Evolutionary conservation across 1,140 invertebrate species (phyloP), one percentile per base, ranked within the genome.

Genomic region (Akabosia matsudoensis): DNA sequence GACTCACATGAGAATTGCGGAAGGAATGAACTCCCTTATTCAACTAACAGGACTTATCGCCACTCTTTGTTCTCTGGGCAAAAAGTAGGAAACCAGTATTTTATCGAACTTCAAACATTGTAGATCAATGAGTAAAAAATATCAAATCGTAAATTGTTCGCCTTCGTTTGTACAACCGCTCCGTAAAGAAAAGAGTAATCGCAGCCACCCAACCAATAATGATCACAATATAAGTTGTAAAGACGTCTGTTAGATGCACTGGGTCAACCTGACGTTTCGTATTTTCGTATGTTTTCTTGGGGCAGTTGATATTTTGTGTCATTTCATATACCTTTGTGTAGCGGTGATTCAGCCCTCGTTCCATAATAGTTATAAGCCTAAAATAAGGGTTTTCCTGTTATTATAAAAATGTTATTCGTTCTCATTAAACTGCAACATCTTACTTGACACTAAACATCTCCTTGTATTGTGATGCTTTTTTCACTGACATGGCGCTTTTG

Each of bases 21-120:
- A 97, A 85, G 97, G 97, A 67, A 87, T 96, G 0, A 90, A 89
- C 64, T 92, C 94, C 24, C 86, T 97, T 61, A 85, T 99, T 70
- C 97, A 99, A 86, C 87, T 99, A 83, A 92, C 95, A 10, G 94
- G 92, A 67, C 85, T 98, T 67, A 85, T 98, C 73, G 93, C 94
- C 0, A 88, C 91, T 82, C 85, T 98, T 33, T 98, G 96, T 82
- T 79, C 70, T 45, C 7, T 72, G 2, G 28, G 83, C 70, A 83
- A 82, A 76, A 71, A 56, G 54, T 56, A 45, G 37, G 18, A n/a
- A n/a, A n/a, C n/a, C n/a, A n/a, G n/a, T 45, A 10, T 45, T 45
- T 45, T 7, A 45, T 7, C 37, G 54, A 56, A n/a, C 54, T 56
- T 56, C 54, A n/a, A 13, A 56, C 14, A 22, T 56, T 56, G n/a